These are phyloP conservation scores for Mustela lutreola DNA, from an alignment of 2,113 vertebrate genomes.

Conservation along the genomic window DNA sequence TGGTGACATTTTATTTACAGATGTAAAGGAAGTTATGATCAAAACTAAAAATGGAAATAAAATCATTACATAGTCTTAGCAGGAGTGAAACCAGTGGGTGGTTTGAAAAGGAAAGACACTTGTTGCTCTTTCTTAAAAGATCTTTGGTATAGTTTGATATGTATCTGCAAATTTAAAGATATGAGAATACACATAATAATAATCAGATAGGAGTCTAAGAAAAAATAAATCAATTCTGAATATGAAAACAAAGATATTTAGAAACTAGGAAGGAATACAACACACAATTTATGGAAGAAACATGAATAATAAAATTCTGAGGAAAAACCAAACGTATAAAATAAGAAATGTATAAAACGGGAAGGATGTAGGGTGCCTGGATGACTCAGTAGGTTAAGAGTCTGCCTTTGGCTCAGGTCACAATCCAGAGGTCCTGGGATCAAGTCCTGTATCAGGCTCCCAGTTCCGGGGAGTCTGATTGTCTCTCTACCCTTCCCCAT, in stretches of 20 bases:
- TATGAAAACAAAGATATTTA: neutral
- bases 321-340: neutral
- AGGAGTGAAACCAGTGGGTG: neutral
- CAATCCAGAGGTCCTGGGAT: too few species aligned
- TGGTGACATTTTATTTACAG: neutral
- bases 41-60: neutral
- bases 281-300: neutral
- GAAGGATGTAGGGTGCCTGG: neutral
- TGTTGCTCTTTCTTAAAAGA: neutral
- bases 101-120: rapidly evolving
- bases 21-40: neutral
- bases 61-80: neutral
- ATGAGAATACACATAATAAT: neutral
- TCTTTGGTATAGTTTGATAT: neutral
- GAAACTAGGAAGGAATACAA: neutral
- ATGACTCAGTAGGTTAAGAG: too few species aligned
- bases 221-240: neutral
- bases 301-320: neutral
- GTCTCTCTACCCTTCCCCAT: too few species aligned
- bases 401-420: too few species aligned
- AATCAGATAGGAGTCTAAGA: neutral
- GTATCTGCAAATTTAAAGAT: neutral
- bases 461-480: too few species aligned
- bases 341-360: neutral
- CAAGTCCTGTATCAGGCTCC: too few species aligned